These are phyloP conservation scores for Heloderma charlesbogerti DNA, from an alignment of 2,113 vertebrate genomes.

Conservation along the genomic window DNA sequence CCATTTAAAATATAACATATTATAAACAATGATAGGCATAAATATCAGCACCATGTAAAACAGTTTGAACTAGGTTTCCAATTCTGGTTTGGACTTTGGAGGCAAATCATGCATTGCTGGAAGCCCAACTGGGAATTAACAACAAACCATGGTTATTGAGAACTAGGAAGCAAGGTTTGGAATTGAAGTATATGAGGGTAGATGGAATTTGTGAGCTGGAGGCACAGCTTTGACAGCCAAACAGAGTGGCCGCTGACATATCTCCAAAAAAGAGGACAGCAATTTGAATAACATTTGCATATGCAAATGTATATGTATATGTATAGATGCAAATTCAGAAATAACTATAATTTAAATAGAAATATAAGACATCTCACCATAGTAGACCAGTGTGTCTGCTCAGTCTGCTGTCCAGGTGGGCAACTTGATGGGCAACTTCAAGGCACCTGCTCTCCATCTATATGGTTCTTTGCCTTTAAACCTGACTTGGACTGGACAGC, in stretches of 20 bases:
- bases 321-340: no score
- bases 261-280: no score
- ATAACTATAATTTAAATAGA: no score
- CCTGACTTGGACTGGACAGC: no score
- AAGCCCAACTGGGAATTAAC: not conserved
- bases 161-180: not conserved
- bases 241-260: not conserved
- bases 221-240: not conserved
- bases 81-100: not conserved
- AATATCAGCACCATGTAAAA: not conserved
- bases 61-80: not conserved
- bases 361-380: no score
- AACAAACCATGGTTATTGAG: not conserved
- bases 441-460: no score
- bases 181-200: not conserved
- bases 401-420: no score
- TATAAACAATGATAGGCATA: not conserved
- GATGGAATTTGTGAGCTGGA: not conserved
- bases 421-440: no score
- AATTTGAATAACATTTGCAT: no score
- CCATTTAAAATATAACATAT: not conserved
- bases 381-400: no score
- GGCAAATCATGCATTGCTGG: not conserved
- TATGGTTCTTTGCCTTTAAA: no score
- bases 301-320: no score